Evolutionary conservation across 2,797 vertebrate species (phyloP), one percentile per base, ranked within the genome.

Genomic region (Tragelaphus eurycerus): DNA sequence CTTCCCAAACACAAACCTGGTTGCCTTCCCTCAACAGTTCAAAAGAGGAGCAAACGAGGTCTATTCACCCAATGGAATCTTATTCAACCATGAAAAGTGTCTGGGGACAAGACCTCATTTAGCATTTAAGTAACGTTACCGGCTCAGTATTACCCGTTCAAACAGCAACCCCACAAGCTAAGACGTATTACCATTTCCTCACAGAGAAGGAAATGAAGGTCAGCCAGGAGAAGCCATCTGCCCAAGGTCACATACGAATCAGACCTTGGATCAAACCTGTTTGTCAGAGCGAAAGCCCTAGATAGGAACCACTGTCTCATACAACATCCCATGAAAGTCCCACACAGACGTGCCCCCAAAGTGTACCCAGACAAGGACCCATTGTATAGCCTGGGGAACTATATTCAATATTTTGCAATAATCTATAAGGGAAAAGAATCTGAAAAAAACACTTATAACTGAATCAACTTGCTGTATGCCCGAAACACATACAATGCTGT

Each of bases 161-260:
- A 17, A 64, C 23, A 14, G 23, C 19, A 60, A 13, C 3, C 1
- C 46, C 29, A 13, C 23, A 50, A 10, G 3, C 19, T 11, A 10
- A 78, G 46, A 10, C 6, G 6, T 13, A 31, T 0, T 7, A 50
- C 55, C 15, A 1, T 23, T 46, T 52, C 34, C 50, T 71, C 46
- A 50, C 43, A 88, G 85, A 62, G 48, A 31, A 86, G 48, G 27
- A 92, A 57, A 94, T 13, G 54, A 86, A 74, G 78, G n/a, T 62
- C 46, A 55, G 14, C 19, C 27, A 29, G 57, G 76, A 89, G 82
- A 90, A 95, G 84, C 7, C 43, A 48, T 38, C 31, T 83, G 54
- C 3, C 15, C 19, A 52, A 57, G 9, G 25, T n/a, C n/a, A 74
- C 38, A 7, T 1, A 23, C 15, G 60, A 84, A 31, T 59, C 79